Percentiles rank a stretch among this genome's conserved stretches.
phyloP scores from a whole-genome alignment of 2,888 invertebrate species.

The Rotaria magnacalcarata region DNA sequence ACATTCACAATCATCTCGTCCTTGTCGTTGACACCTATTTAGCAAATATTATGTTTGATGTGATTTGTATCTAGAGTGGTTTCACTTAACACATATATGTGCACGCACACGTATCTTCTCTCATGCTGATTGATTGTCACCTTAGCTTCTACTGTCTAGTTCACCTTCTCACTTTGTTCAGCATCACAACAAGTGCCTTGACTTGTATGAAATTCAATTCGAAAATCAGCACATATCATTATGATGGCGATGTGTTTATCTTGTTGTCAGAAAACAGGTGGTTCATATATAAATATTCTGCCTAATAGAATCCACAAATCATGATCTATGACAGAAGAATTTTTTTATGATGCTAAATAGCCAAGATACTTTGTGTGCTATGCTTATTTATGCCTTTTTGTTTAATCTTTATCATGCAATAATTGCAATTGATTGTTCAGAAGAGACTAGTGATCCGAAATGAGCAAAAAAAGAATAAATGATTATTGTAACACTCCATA shows the following conservation, averaged over 20 bases:
- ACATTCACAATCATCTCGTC: neutral
- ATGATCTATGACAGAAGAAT: too few species aligned
- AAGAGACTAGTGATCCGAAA: too few species aligned
- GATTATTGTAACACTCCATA: too few species aligned
- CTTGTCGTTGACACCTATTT: conserved; percentile 31
- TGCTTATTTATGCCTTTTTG: too few species aligned
- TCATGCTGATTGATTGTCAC: neutral
- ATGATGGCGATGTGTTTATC: too few species aligned
- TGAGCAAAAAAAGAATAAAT: too few species aligned
- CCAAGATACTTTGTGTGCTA: too few species aligned
- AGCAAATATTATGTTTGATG: conserved; percentile 20
- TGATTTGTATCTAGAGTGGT: conserved; percentile 13
- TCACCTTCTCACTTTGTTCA: neutral
- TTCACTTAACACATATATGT: neutral
- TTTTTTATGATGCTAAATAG: too few species aligned
- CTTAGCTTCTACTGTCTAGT: conserved; percentile 1
- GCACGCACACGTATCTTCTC: neutral
- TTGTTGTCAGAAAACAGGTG: neutral
- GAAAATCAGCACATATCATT: neutral
- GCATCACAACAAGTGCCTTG: neutral
- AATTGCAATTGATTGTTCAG: too few species aligned
- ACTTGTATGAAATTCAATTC: neutral
- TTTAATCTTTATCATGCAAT: too few species aligned
- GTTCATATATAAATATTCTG: too few species aligned
- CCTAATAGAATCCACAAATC: too few species aligned